Base-by-base conservation (phyloP, 2,888 invertebrate genomes). In the Pyrrhosoma nymphula region DNA sequence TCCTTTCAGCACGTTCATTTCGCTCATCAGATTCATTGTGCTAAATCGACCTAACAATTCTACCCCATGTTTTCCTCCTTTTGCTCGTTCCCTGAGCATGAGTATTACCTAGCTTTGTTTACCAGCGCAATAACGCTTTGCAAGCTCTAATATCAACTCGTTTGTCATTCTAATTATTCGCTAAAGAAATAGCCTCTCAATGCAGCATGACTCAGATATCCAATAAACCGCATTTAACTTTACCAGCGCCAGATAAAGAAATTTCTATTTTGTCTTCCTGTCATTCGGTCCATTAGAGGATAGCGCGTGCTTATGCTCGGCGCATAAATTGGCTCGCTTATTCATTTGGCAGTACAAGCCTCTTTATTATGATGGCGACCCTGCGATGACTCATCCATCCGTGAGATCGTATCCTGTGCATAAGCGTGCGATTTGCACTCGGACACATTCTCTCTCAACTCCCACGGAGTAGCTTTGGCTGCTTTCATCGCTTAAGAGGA, bases 231-330 rank as follows among this genome's bases (percentile, higher is more conserved):
- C 69, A 63, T 90, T 56, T 91, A 91, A 91, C 63, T 63, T 91
- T 35, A 12, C 63, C 35, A 60, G 91, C n/a, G 35, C 91, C 20
- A 63, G 63, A 91, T 91, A 39, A 60, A 63, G 60, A 39, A 39
- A 63, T 91, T 63, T 39, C 18, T 63, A 91, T 91, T 91, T 91
- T 91, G 91, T 91, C 63, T 63, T 91, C 91, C 91, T 91, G 91
- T 91, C 91, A 91, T 39, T 63, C 91, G 56, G 91, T 39, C 91
- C 63, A 91, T 91, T 91, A 91, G 35, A 63, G 91, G 56, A 91
- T 91, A 39, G 39, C 63, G 63, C 30, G 63, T 56, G 91, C n/a
- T 69, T 63, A 91, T 39, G 60, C 56, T 35, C 39, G 30, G 23
- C n/a, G 69, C 4, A 69, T 69, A 26, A 10, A 69, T 69, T n/a